phyloP scores from a whole-genome alignment of 2,113 vertebrate genomes.

The Solenodon paradoxus region DNA sequence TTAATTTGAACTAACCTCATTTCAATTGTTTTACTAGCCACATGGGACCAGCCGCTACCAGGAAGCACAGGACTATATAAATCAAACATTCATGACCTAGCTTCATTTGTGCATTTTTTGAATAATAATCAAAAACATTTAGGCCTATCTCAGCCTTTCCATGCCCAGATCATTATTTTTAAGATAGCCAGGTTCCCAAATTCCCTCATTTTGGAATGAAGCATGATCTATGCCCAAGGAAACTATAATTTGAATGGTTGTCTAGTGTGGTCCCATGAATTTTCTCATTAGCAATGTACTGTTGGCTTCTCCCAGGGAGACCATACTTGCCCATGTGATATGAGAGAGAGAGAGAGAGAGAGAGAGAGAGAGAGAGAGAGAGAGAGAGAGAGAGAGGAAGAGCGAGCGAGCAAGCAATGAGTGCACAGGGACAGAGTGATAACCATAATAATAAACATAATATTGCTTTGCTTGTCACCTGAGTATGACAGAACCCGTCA shows the following conservation, averaged over 20 bases:
- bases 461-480: background rate
- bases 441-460: background rate
- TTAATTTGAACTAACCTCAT: background rate
- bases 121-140: background rate
- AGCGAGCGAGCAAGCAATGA: background rate
- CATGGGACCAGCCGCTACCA: background rate
- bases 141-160: background rate
- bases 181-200: background rate
- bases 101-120: background rate
- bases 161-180: background rate
- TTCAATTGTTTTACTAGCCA: conserved; percentile 1
- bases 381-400: no score
- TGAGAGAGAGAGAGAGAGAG: no score
- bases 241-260: background rate
- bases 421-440: fast-evolving
- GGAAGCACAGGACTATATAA: background rate
- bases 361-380: no score
- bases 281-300: background rate
- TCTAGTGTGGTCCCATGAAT: background rate
- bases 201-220: background rate
- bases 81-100: background rate
- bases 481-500: background rate
- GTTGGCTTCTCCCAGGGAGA: background rate
- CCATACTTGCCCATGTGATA: background rate
- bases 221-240: background rate